phyloP scores from a whole-genome alignment of 2,113 vertebrate species.

The Macrotis lagotis region DNA sequence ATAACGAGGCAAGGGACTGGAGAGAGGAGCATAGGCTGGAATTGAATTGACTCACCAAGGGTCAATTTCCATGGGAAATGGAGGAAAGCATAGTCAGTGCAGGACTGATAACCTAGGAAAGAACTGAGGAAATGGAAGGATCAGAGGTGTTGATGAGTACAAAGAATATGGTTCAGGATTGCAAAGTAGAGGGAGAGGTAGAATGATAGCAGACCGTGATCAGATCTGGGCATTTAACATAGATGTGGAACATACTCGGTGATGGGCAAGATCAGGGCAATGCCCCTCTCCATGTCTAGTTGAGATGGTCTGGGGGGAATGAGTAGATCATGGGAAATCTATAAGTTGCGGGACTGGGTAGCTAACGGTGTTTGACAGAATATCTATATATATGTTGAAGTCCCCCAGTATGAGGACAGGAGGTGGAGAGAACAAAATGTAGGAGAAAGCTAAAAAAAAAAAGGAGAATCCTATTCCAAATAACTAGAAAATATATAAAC shows the following conservation, averaged over 20 bases:
- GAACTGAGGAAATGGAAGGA: not conserved
- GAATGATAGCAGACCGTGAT: not conserved
- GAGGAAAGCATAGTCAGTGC: not conserved
- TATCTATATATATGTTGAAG: not conserved
- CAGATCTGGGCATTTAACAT: not conserved
- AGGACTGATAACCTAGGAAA: not conserved
- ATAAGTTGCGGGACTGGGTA: not conserved
- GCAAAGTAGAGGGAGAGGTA: not conserved
- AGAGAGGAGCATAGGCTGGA: not conserved
- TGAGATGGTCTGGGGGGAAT: not conserved
- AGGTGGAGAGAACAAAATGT: not conserved
- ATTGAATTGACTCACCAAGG: not conserved
- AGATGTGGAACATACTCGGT: not conserved
- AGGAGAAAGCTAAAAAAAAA: not conserved
- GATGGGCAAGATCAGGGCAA: not conserved
- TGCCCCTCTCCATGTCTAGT: not conserved
- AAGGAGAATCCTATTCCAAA: not conserved
- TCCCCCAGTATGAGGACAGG: not conserved
- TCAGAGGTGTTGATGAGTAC: not conserved
- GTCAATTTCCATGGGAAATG: too few species aligned
- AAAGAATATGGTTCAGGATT: not conserved
- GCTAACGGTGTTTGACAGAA: not conserved
- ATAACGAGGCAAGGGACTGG: not conserved
- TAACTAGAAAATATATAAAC: not conserved
- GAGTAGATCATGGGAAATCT: not conserved